Conservation (phyloP, 2,888 invertebrate genomes). For the Orthosia incerta region DNA sequence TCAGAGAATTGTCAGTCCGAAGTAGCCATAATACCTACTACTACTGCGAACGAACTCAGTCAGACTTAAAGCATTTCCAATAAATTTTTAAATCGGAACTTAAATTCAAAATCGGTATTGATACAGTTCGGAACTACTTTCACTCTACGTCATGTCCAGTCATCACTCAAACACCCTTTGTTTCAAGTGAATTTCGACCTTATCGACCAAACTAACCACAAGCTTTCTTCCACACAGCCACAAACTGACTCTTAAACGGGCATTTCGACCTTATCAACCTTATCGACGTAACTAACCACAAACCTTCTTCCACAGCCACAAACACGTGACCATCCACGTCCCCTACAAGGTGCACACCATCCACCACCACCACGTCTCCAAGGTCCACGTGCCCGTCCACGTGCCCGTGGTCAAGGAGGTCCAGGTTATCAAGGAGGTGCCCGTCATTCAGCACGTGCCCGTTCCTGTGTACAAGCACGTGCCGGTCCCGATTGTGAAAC, state of each 20-base stretch:
- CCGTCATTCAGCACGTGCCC: constrained; percentile 85
- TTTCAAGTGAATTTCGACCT: neutral
- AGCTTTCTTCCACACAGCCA: constrained; percentile 67
- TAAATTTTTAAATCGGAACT: too few relatives aligned
- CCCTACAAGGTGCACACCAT: constrained; percentile 88
- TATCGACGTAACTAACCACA: neutral
- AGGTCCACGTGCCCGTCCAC: constrained; percentile 84
- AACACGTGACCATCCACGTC: constrained; percentile 88
- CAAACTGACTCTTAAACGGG: constrained; percentile 69
- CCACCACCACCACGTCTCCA: constrained; percentile 88
- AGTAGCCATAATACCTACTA: too few relatives aligned
- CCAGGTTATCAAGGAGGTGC: constrained; percentile 86
- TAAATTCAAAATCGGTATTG: too few relatives aligned
- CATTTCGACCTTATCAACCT: neutral
- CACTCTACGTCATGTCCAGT: too few relatives aligned
- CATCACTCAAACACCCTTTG: too few relatives aligned
- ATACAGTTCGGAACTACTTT: too few relatives aligned
- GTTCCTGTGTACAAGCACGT: constrained; percentile 84
- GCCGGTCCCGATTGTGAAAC: constrained; percentile 82
- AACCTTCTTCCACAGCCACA: constrained; percentile 73
- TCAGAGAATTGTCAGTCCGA: too few relatives aligned
- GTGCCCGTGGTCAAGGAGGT: constrained; percentile 87
- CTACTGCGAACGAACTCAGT: too few relatives aligned
- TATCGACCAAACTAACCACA: neutral
- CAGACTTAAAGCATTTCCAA: too few relatives aligned